Evolutionary conservation across 2,888 invertebrate species (phyloP).

Genomic region (Tenthredo amoena): DNA sequence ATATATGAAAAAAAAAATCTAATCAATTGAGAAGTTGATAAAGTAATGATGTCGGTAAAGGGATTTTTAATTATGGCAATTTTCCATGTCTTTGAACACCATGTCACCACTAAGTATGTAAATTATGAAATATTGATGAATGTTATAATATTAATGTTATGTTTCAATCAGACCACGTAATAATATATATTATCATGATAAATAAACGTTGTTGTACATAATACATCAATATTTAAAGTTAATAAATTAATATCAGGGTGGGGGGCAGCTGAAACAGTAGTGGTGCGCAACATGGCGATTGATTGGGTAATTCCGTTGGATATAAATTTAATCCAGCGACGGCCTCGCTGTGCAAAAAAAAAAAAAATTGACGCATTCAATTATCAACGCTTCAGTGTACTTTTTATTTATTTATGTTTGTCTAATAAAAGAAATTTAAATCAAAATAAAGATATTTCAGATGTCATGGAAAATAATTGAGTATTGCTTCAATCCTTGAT

Average conservation of each 20-base stretch:
- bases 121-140: constrained; percentile 51
- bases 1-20: neutral
- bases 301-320: constrained; percentile 45
- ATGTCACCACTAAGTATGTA: constrained; percentile 52
- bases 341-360: constrained; percentile 51
- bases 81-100: constrained; percentile 62
- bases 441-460: constrained; percentile 67
- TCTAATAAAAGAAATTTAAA: constrained; percentile 66
- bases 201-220: constrained; percentile 46
- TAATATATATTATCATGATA: constrained; percentile 15
- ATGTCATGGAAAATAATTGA: constrained; percentile 65
- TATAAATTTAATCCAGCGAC: constrained; percentile 51
- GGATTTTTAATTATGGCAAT: constrained; percentile 62
- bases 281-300: constrained; percentile 63
- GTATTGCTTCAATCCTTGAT: constrained; percentile 66
- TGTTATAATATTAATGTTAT: constrained; percentile 42
- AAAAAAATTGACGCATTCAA: constrained; percentile 67
- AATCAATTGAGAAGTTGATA: neutral
- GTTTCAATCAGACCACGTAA: constrained; percentile 42
- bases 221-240: constrained; percentile 34
- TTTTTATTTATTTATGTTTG: constrained; percentile 75
- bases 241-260: constrained; percentile 43
- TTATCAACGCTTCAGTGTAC: constrained; percentile 71
- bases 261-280: constrained; percentile 53
- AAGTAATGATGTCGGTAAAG: constrained; percentile 57